A percentile compares a stretch with the other conserved stretches of the same genome.
Evolutionary conservation across 2,888 invertebrate species (phyloP).

Genomic region (Drosophila eohydei): DNA sequence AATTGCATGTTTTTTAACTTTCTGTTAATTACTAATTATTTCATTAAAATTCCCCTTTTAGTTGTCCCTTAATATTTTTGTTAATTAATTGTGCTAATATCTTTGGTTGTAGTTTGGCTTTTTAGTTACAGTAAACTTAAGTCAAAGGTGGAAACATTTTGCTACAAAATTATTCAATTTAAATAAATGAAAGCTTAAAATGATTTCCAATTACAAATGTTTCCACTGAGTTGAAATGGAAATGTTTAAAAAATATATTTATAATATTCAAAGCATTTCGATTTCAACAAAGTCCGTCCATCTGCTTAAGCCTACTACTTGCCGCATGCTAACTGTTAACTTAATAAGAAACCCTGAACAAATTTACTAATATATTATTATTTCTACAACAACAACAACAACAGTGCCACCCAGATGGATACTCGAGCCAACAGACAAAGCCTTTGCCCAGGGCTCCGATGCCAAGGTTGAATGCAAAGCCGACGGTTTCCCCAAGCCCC

Average conservation of each 20-base stretch:
- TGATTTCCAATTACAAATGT: slow-evolving; percentile 28
- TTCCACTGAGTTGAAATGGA: slow-evolving; percentile 47
- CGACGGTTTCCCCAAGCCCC: slow-evolving; percentile 97
- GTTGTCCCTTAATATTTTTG: slow-evolving; percentile 80
- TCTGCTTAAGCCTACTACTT: slow-evolving; percentile 54
- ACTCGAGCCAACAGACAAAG: slow-evolving; percentile 96
- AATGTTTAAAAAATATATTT: slow-evolving; percentile 26
- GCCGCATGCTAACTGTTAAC: slow-evolving; percentile 75
- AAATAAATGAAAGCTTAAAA: neutral
- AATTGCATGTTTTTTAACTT: slow-evolving; percentile 70
- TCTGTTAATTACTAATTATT: slow-evolving; percentile 61
- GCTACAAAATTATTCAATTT: neutral
- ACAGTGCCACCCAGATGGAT: slow-evolving; percentile 98
- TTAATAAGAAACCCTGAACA: slow-evolving; percentile 8
- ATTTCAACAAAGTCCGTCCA: slow-evolving; percentile 69
- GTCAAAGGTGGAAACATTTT: slow-evolving; percentile 63
- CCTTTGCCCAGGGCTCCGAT: slow-evolving; percentile 97
- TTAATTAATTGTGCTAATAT: slow-evolving; percentile 72
- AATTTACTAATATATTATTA: slow-evolving; percentile 66
- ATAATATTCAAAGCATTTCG: slow-evolving; percentile 54
- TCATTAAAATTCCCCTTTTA: slow-evolving; percentile 60
- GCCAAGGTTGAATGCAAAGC: slow-evolving; percentile 98
- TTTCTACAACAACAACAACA: slow-evolving; percentile 41
- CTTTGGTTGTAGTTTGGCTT: slow-evolving; percentile 74
- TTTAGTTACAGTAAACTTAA: slow-evolving; percentile 64